Evolutionary conservation across 2,113 vertebrate genomes (phyloP), one percentile per base, ranked within the genome.

Genomic region (Microtus oregoni): DNA sequence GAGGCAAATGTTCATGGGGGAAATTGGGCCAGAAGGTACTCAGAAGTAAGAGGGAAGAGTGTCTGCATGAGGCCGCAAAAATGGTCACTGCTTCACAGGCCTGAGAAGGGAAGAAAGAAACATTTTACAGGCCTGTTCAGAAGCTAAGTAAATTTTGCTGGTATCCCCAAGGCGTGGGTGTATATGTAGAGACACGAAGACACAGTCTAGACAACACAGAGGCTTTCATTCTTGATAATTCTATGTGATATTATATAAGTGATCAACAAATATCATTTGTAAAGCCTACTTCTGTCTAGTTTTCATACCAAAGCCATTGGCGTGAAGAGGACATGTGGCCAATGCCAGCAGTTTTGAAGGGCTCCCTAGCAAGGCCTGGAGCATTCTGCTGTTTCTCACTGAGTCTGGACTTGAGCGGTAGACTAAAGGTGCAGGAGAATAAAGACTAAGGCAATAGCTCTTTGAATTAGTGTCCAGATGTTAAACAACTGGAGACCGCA

Each of bases 401-500:
- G 70, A 86, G 26, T 89, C 92, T 92, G 90, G 72, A 90, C 50
- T 72, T 65, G 24, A 83, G 26, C 61, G 22, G 17, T 79, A 75
- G 58, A 10, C 87, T 72, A 20, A n/a, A 70, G 67, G 6, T 35
- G 6, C 68, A 35, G 32, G 15, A 70, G 12, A 14, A 30, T 68
- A 68, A 61, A 82, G 41, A 72, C 65, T 76, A 50, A 65, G 63
- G 67, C 63, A n/a, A 55, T 50, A 44, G 67, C n/a, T 22, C 83
- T 97, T 90, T 92, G 38, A 96, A 55, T 83, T 32, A 79, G 70
- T 44, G 17, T 91, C 77, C 91, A 88, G 89, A 28, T 75, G 76
- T 96, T n/a, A 90, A 78, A 86, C 75, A 92, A 44, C 55, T 24
- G 17, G 67, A 52, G 70, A 87, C 75, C 26, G 79, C 32, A 75